These are phyloP conservation scores for Muscicapa comitata DNA, from an alignment of 2,797 vertebrate species.

Conservation along the genomic window DNA sequence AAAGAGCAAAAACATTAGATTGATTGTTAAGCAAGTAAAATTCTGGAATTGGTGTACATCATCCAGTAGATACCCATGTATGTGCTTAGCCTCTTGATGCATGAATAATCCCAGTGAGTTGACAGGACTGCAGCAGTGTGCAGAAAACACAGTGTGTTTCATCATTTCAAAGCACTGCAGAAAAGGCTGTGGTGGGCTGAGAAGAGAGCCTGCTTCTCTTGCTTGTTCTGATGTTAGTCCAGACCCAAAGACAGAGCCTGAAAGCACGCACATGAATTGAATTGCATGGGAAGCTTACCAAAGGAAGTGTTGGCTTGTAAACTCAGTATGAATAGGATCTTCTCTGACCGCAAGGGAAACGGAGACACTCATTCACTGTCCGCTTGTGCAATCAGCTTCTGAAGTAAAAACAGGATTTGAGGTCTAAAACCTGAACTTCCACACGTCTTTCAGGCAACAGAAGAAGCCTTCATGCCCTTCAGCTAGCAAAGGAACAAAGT, in stretches of 20 bases:
- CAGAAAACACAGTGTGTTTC: background rate
- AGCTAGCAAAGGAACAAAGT: background rate
- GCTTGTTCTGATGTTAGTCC: background rate
- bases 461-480: constrained; percentile 28
- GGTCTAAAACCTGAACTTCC: constrained; percentile 52
- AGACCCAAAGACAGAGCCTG: background rate
- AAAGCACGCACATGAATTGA: constrained; percentile 6
- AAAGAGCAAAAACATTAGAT: background rate
- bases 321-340: constrained; percentile 56
- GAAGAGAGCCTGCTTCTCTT: background rate
- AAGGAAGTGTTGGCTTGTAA: constrained; percentile 60
- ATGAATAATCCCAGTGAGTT: background rate
- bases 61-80: background rate
- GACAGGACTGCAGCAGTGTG: background rate
- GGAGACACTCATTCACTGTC: constrained; percentile 47
- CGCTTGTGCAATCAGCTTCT: constrained; percentile 53
- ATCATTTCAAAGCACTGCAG: background rate
- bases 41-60: background rate
- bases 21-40: background rate
- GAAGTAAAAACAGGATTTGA: constrained; percentile 51
- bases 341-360: constrained; percentile 53
- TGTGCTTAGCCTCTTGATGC: background rate
- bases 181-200: background rate
- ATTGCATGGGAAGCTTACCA: constrained; percentile 46
- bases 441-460: constrained; percentile 34